Evolutionary conservation across 2,888 invertebrate species (phyloP).

Genomic region (Theretra japonica): DNA sequence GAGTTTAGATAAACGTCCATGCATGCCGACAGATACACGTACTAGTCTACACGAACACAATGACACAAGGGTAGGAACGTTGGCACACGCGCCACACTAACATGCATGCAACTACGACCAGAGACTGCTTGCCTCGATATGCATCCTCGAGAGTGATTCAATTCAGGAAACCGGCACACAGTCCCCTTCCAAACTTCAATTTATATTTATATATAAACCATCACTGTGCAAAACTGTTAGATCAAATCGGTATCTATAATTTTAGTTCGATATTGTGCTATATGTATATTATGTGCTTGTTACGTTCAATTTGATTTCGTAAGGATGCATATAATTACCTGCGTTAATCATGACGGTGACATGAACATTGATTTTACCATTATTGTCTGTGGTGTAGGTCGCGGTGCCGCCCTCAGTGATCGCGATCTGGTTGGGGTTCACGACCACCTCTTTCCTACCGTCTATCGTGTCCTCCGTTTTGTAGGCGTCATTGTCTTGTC

Average conservation of each 20-base stretch:
- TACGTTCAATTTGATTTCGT: slow-evolving; percentile 64
- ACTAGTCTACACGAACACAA: slow-evolving; percentile 33
- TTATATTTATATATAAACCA: slow-evolving; percentile 60
- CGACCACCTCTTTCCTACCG: slow-evolving; percentile 82
- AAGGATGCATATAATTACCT: slow-evolving; percentile 85
- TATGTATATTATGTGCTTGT: slow-evolving; percentile 59
- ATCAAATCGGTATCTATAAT: slow-evolving; percentile 58
- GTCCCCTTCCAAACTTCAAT: slow-evolving; percentile 61
- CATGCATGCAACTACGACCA: slow-evolving; percentile 63
- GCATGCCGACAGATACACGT: slow-evolving; percentile 42
- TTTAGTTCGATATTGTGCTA: slow-evolving; percentile 60
- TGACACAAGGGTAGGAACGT: slow-evolving; percentile 41
- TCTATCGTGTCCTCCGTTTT: slow-evolving; percentile 86
- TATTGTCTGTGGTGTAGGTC: slow-evolving; percentile 89
- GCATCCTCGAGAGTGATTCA: slow-evolving; percentile 77
- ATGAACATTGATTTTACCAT: slow-evolving; percentile 95
- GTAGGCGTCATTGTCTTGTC: slow-evolving; percentile 91
- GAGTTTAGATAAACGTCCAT: slow-evolving; percentile 13
- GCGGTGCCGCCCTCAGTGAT: slow-evolving; percentile 80
- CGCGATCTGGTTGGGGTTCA: slow-evolving; percentile 78
- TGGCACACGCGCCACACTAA: slow-evolving; percentile 40
- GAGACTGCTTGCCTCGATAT: slow-evolving; percentile 82
- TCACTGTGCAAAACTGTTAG: slow-evolving; percentile 81
- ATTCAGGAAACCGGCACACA: slow-evolving; percentile 65
- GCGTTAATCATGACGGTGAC: slow-evolving; percentile 94